Base-by-base conservation (phyloP, 2,888 invertebrate genomes). In the Chironomus riparius region DNA sequence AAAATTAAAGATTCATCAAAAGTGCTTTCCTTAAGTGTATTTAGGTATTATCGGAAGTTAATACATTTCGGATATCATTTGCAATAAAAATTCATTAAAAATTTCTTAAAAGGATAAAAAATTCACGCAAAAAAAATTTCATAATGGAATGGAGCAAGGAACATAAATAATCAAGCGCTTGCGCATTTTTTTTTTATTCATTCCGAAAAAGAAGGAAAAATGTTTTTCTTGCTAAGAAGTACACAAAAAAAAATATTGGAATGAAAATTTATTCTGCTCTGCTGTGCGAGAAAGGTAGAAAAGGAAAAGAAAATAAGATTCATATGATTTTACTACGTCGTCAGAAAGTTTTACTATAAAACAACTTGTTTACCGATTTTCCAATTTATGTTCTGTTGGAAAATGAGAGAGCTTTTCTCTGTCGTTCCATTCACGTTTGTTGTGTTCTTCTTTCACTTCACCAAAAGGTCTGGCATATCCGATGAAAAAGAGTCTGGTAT, bases 351-450 rank as follows among this genome's bases (percentile, higher is more conserved):
- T 65, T 65, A 65, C 65, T 65, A 65, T 22, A 56, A 56, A 56
- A 56, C 56, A 65, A 65, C 22, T 65, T 65, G 65, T 65, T 65
- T 65, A 65, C 65, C 21, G 65, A 65, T 65, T 24, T 65, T 65
- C 22, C 21, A n/a, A 15, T 56, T 4, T 15, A 10, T 12, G 4
- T 1, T 13, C 13, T 1, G 5, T 5, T 38, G 38, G 38, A 38
- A 38, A 2, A 38, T 38, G 38, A 38, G 56, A 56, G n/a, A 56
- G 56, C 65, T 56, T 18, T 56, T 56, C 56, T 56, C 56, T 56
- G 15, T 15, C 56, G 18, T 56, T 56, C 56, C 56, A 56, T 18
- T 56, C 15, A 18, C 38, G 38, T 38, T 38, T 38, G 38, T 38
- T 38, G 38, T 38, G 38, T 38, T 38, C 38, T 38, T 56, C 15